Evolutionary conservation across 2,888 invertebrate species (phyloP).

Genomic region (Camponotus fellah): DNA sequence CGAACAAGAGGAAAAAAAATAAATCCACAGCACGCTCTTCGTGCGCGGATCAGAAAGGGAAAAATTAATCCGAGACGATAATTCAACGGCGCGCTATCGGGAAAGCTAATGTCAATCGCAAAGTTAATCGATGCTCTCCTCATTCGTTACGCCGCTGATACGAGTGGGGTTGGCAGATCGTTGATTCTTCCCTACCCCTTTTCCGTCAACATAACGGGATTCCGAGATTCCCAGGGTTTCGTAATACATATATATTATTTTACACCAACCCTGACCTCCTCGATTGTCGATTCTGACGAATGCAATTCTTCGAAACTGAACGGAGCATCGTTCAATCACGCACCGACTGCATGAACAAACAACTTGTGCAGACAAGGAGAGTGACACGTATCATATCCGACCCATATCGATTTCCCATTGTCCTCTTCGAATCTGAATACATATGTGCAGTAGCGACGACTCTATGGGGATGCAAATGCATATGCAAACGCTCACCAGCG

Average conservation of each 20-base stretch:
- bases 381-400: constrained; percentile 70
- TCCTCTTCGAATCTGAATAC: constrained; percentile 65
- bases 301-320: constrained; percentile 69
- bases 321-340: constrained; percentile 72
- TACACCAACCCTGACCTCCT: constrained; percentile 50
- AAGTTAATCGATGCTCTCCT: constrained; percentile 79
- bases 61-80: constrained; percentile 78
- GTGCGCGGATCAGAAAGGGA: constrained; percentile 57
- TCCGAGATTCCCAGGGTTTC: constrained; percentile 66
- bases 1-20: constrained; percentile 18
- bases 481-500: not conserved
- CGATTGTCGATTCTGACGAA: constrained; percentile 62
- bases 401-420: constrained; percentile 74
- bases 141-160: constrained; percentile 68
- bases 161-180: constrained; percentile 78
- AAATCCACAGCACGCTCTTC: not conserved
- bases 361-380: constrained; percentile 59
- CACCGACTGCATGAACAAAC: constrained; percentile 72
- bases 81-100: constrained; percentile 76
- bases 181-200: constrained; percentile 62
- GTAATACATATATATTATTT: constrained; percentile 61
- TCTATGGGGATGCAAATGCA: constrained; percentile 15
- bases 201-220: constrained; percentile 68
- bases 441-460: constrained; percentile 19
- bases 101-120: constrained; percentile 79